Evolutionary conservation across 1,140 invertebrate species (phyloP), one percentile per base, ranked within the genome.

Genomic region (Eurosta solidaginis): DNA sequence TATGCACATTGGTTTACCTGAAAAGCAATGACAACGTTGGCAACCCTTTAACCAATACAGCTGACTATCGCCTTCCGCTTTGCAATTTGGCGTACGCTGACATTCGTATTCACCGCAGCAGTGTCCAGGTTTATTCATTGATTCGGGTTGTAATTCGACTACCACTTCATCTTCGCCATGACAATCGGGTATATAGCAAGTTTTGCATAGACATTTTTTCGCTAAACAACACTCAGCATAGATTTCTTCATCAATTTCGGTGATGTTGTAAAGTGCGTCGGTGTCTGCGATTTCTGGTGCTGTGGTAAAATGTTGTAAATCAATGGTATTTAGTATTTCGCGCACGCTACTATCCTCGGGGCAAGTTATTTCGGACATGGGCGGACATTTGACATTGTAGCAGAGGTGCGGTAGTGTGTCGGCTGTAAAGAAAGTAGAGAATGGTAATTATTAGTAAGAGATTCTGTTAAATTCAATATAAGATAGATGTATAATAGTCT

Each of bases 61-160:
- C 1, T 82, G 80, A 2, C 84, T 87, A 59, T 85, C 79, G n/a
- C 75, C 25, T 10, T 75, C 81, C 25, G 80, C 80, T 1, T 82
- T 82, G 74, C 85, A 87, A 68, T 85, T 84, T 1, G 85, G 85
- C 29, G 84, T 81, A 25, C 10, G 49, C 14, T 63, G 81, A 50
- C 85, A 87, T 22, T 85, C 81, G 52, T 84, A 82, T 36, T 81
- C 44, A 59, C 84, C 84, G 40, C 85, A 87, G 63, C 85, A 87
- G 6, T 83, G 81, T 2, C 85, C 85, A 2, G 85, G 85, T 9
- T 78, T 80, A 20, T 87, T 79, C 77, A 81, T 83, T 0, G 80
- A 68, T 77, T 86, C 85, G 10, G 85, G 81, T 74, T 68, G 9
- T 29, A 84, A 36, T 29, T 87, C 85, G 6, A 84, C 76, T 33